A percentile compares a stretch with the other conserved stretches of the same genome.
phyloP scores from a whole-genome alignment of 1,140 invertebrate genomes.

The Monomorium pharaonis region DNA sequence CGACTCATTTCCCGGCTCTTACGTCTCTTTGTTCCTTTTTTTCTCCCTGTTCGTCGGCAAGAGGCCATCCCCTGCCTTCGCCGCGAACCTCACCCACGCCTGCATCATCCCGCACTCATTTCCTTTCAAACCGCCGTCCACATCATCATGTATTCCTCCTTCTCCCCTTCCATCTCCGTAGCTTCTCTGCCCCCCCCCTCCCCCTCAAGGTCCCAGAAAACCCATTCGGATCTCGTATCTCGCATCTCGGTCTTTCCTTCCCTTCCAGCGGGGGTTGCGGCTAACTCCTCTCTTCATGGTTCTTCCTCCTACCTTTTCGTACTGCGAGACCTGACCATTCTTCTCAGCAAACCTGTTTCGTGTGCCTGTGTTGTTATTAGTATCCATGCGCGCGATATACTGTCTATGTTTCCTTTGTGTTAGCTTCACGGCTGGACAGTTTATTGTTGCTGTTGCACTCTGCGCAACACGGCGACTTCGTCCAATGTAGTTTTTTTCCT shows the following conservation, averaged over 20 bases:
- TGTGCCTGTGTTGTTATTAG: conserved; percentile 80
- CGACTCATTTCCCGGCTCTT: conserved; percentile 59
- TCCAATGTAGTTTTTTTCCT: conserved; percentile 16
- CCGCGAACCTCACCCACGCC: conserved; percentile 11
- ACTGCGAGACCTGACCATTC: conserved; percentile 69
- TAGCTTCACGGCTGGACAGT: conserved; percentile 74
- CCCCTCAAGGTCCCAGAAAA: conserved; percentile 15
- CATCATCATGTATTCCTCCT: neutral
- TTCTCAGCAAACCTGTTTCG: conserved; percentile 81
- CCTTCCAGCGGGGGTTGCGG: conserved; percentile 9
- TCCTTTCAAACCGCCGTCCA: conserved; percentile 42
- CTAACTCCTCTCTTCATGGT: conserved; percentile 33
- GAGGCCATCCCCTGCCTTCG: conserved; percentile 28
- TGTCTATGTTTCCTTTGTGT: conserved; percentile 69
- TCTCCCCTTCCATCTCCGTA: neutral
- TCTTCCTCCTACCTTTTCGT: conserved; percentile 52
- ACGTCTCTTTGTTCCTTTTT: conserved; percentile 7
- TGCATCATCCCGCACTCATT: conserved; percentile 8
- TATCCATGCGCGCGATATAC: conserved; percentile 60
- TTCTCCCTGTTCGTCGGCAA: conserved; percentile 59
- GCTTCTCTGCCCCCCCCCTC: neutral
- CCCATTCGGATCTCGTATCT: conserved; percentile 26
- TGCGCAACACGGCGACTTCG: conserved; percentile 51
- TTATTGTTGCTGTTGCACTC: conserved; percentile 76
- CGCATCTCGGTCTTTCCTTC: neutral